phyloP scores from a whole-genome alignment of 2,113 vertebrate genomes.

The Okapia johnstoni region DNA sequence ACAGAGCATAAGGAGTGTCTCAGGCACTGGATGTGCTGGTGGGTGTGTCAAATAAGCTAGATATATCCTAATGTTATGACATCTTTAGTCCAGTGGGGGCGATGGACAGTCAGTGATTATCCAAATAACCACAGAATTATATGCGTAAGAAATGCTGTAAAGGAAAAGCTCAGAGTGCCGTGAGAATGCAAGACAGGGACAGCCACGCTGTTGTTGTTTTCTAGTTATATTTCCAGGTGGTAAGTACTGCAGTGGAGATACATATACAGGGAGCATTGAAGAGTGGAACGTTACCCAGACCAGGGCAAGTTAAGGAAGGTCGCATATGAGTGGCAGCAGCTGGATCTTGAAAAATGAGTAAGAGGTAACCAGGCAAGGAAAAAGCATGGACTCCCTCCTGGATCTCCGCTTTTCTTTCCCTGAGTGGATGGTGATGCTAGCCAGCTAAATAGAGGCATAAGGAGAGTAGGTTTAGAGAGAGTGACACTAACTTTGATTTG shows the following conservation, averaged over 20 bases:
- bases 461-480: background rate
- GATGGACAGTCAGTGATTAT: background rate
- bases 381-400: background rate
- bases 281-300: too few species aligned
- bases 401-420: background rate
- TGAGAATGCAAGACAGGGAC: background rate
- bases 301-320: background rate
- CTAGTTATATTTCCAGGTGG: background rate
- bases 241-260: background rate
- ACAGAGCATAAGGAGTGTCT: background rate
- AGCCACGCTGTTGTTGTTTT: background rate
- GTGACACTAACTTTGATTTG: background rate
- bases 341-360: background rate
- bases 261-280: fast-evolving
- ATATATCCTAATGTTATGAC: background rate
- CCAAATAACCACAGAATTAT: background rate
- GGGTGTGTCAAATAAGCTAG: background rate
- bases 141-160: background rate
- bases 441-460: background rate
- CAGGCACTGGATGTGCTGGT: background rate
- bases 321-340: background rate
- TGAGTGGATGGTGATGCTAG: background rate
- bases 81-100: background rate
- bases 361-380: background rate
- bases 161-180: background rate